Evolutionary conservation across 2,797 vertebrate species (phyloP), one percentile per base, ranked within the genome.

Genomic region (Halcyon chelicuti): DNA sequence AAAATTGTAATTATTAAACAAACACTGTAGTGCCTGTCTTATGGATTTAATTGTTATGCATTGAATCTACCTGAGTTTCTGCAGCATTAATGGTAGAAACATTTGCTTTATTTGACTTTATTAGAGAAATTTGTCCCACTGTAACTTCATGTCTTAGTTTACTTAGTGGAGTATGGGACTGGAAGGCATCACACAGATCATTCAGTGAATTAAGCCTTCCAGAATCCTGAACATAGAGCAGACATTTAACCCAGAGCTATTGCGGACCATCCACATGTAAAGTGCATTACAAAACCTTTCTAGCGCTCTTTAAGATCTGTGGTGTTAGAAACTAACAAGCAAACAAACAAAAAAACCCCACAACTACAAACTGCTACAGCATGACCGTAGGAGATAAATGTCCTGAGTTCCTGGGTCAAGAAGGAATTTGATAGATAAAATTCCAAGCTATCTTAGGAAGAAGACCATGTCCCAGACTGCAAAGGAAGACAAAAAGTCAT

Each of bases 1-100:
- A 88, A 97, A 96, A 63, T 60, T 88, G 88, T 82, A 94, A 91
- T 94, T 29, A 92, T 84, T 86, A 90, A 95, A 94, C 88, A 97
- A 82, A 91, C 79, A 79, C 78, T 87, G 79, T 60, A 95, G 66
- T 49, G 29, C 77, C 88, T 94, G 65, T 94, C 63, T 94, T 84
- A 70, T 89, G 61, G 67, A 88, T 92, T 91, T 86, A 63, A 65
- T 94, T 95, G 89, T 94, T 83, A 93, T 35, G 84, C 40, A n/a
- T n/a, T 80, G 68, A 86, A 92, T 94, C 94, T 94, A 91, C 66
- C 82, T 89, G 79, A 66, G 81, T 54, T 70, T 83, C 55, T 81
- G 82, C 33, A 94, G 95, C 62, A 84, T 40, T 92, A 91, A 82
- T 39, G 63, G 58, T 52, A 55, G 78, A 92, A 72, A 5, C 40